Conservation (phyloP, 2,888 invertebrate genomes). For the Autographa gamma region DNA sequence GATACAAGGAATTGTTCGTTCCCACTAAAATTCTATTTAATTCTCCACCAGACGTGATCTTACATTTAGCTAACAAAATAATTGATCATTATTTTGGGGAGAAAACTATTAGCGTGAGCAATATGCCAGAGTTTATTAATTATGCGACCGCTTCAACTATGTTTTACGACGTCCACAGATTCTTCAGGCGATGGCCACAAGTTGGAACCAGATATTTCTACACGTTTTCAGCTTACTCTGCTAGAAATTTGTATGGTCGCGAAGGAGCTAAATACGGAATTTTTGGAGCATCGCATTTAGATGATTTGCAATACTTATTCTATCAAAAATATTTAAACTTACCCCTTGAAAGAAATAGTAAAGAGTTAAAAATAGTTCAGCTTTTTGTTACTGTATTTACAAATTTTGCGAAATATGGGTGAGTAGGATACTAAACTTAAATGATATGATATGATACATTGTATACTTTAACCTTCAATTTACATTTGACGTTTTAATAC, state of each 20-base stretch:
- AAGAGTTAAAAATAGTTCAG: constrained; percentile 32
- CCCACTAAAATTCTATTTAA: constrained; percentile 62
- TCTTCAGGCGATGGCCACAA: constrained; percentile 50
- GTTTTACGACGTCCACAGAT: constrained; percentile 56
- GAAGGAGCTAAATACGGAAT: constrained; percentile 59
- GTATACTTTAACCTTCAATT: no score
- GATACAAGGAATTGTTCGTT: constrained; percentile 62
- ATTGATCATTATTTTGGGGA: constrained; percentile 64
- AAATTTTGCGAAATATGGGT: constrained; percentile 42
- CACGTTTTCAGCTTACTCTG: constrained; percentile 64
- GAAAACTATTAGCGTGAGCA: constrained; percentile 49
- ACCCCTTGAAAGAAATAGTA: constrained; percentile 13
- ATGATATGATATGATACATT: no score
- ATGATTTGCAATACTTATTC: constrained; percentile 70
- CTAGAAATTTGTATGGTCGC: constrained; percentile 61
- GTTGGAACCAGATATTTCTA: constrained; percentile 61
- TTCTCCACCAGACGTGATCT: constrained; percentile 44
- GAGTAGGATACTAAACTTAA: no score
- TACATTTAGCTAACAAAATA: constrained; percentile 64
- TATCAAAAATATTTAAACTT: constrained; percentile 41
- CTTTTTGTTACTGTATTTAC: constrained; percentile 25
- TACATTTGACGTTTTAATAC: no score
- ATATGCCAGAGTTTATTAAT: constrained; percentile 59
- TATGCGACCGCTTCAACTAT: constrained; percentile 56
- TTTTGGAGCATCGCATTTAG: constrained; percentile 65